These are phyloP conservation scores for Fringilla coelebs DNA, from an alignment of 2,797 vertebrate genomes.

Conservation along the genomic window DNA sequence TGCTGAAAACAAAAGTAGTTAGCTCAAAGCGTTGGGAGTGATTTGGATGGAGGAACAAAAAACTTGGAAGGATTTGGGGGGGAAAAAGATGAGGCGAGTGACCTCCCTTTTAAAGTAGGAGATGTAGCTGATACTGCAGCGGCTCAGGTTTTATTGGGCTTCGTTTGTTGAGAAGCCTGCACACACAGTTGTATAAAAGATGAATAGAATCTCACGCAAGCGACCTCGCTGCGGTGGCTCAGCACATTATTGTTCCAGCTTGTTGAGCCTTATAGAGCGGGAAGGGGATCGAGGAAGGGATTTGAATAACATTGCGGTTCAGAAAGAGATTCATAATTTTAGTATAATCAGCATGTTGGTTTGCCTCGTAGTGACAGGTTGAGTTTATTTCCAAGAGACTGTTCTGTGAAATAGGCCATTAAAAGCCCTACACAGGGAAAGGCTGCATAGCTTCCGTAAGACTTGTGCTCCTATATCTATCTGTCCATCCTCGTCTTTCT, in stretches of 20 bases:
- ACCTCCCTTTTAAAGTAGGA: background rate
- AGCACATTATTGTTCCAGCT: conserved; percentile 53
- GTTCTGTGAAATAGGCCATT: conserved; percentile 54
- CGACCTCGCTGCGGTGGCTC: conserved; percentile 2
- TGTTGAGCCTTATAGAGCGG: conserved; percentile 36
- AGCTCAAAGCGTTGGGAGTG: background rate
- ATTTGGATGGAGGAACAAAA: background rate
- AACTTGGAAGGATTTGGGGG: background rate
- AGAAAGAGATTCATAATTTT: conserved; percentile 44
- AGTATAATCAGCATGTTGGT: conserved; percentile 19
- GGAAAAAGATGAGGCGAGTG: background rate
- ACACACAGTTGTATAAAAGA: background rate
- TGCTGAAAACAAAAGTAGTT: conserved; percentile 58
- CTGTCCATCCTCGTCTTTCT: background rate
- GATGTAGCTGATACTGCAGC: background rate
- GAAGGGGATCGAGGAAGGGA: conserved; percentile 15
- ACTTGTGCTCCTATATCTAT: background rate
- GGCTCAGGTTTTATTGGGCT: background rate
- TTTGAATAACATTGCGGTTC: conserved; percentile 21
- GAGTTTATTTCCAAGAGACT: conserved; percentile 40
- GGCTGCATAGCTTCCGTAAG: background rate
- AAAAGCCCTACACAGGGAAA: background rate
- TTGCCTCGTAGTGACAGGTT: conserved; percentile 43
- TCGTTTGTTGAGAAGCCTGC: background rate
- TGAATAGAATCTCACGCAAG: conserved; percentile 1